phyloP scores from a whole-genome alignment of 1,140 invertebrate species.

The Camponotus vicinus region DNA sequence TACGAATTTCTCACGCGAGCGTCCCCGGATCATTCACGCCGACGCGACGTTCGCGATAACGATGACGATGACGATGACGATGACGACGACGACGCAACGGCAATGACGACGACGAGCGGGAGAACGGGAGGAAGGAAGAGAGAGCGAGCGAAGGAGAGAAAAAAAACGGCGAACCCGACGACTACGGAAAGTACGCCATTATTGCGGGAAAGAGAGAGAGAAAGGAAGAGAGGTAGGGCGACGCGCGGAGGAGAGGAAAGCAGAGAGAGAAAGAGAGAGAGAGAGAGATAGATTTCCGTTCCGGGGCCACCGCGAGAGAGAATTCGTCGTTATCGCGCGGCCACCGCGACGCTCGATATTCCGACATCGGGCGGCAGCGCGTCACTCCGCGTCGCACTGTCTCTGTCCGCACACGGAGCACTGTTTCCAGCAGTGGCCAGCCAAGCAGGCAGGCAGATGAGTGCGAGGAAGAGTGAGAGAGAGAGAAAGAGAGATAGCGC shows the following conservation, averaged over 20 bases:
- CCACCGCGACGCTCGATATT: conserved; percentile 78
- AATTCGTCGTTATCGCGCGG: conserved; percentile 68
- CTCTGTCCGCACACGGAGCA: conserved; percentile 61
- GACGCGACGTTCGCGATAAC: background rate
- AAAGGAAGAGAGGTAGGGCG: conserved; percentile 31
- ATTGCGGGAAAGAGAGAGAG: conserved; percentile 66
- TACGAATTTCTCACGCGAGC: conserved; percentile 22
- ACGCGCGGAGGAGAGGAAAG: background rate
- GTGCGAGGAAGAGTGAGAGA: background rate
- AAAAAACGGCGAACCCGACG: conserved; percentile 65
- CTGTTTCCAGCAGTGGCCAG: conserved; percentile 58
- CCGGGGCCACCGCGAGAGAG: conserved; percentile 73
- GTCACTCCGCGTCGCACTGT: conserved; percentile 71
- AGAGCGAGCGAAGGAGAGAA: conserved; percentile 56
- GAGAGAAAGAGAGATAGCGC: background rate
- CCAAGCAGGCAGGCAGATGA: conserved; percentile 8
- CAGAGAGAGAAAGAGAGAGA: background rate
- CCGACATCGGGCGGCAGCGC: conserved; percentile 66
- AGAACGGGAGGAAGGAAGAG: conserved; percentile 24
- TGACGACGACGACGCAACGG: background rate
- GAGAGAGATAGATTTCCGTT: conserved; percentile 76
- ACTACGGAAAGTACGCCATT: conserved; percentile 80
- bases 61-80: conserved; percentile 2
- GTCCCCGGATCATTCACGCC: conserved; percentile 26
- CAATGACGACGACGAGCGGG: background rate